Conservation (phyloP, 2,797 vertebrate genomes). For the Mus minutoides region DNA sequence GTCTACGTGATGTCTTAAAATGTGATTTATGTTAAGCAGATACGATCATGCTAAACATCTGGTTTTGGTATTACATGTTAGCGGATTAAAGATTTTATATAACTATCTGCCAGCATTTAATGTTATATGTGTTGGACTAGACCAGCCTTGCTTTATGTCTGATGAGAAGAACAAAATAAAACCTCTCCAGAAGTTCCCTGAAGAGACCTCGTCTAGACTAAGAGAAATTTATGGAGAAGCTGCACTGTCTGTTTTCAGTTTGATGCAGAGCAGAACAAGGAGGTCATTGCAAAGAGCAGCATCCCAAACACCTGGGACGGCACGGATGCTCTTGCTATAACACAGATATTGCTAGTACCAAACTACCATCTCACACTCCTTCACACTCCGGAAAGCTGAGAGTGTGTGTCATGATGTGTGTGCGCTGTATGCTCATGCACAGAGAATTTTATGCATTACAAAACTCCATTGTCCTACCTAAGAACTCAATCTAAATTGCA, state of each 20-base stretch:
- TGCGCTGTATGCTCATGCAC: not conserved
- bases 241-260: not conserved
- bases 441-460: not conserved
- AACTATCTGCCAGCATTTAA: conserved; percentile 48
- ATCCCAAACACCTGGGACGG: not conserved
- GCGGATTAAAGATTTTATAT: conserved; percentile 8
- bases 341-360: not conserved
- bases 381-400: not conserved
- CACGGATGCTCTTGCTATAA: not conserved
- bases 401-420: not conserved
- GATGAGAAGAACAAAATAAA: conserved; percentile 62
- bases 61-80: conserved; percentile 4
- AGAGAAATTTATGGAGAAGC: conserved; percentile 43
- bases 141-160: conserved; percentile 24
- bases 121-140: not conserved
- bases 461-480: not conserved
- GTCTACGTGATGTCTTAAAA: not conserved
- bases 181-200: conserved; percentile 52
- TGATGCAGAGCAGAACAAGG: not conserved
- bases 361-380: not conserved
- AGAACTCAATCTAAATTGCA: conserved; percentile 7
- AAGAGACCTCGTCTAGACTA: conserved; percentile 67
- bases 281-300: not conserved
- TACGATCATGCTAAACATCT: conserved; percentile 36
- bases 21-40: not conserved